phyloP scores from a whole-genome alignment of 1,140 invertebrate genomes.

The Pseudomyrmex cubaensis region DNA sequence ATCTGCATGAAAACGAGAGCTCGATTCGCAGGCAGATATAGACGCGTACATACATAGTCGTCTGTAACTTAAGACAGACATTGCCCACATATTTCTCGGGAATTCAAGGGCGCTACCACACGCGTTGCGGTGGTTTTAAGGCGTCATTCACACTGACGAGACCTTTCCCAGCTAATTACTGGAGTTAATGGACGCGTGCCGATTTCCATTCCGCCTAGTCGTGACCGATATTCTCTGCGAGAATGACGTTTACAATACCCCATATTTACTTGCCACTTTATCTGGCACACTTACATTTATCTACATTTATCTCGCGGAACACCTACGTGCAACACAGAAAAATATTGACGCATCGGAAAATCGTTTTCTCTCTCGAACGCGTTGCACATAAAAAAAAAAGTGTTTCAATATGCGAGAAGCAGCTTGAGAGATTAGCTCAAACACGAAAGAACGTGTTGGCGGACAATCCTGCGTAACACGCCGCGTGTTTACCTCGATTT shows the following conservation, averaged over 20 bases:
- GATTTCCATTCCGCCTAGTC: conserved; percentile 42
- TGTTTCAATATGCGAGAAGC: neutral
- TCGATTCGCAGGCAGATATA: conserved; percentile 40
- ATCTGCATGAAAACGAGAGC: conserved; percentile 16
- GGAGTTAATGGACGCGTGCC: conserved; percentile 55
- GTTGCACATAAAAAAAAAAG: neutral
- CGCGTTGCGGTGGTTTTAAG: conserved; percentile 45
- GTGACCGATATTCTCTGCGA: conserved; percentile 45
- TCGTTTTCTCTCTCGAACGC: neutral
- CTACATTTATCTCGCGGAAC: conserved; percentile 41
- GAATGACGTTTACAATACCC: conserved; percentile 14
- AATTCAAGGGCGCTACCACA: conserved; percentile 63
- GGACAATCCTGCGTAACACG: conserved; percentile 14
- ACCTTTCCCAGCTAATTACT: conserved; percentile 30
- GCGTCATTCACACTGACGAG: conserved; percentile 47
- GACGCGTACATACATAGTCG: conserved; percentile 15
- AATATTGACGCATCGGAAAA: conserved; percentile 25
- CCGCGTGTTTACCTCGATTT: conserved; percentile 23
- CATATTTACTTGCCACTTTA: conserved; percentile 44
- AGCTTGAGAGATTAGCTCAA: neutral
- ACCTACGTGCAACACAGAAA: conserved; percentile 15
- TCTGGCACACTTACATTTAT: conserved; percentile 52
- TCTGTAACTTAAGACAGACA: conserved; percentile 36
- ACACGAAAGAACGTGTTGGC: conserved; percentile 15
- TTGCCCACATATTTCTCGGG: conserved; percentile 58